Base-by-base conservation (phyloP, 2,888 invertebrate species). In the Mermis nigrescens region DNA sequence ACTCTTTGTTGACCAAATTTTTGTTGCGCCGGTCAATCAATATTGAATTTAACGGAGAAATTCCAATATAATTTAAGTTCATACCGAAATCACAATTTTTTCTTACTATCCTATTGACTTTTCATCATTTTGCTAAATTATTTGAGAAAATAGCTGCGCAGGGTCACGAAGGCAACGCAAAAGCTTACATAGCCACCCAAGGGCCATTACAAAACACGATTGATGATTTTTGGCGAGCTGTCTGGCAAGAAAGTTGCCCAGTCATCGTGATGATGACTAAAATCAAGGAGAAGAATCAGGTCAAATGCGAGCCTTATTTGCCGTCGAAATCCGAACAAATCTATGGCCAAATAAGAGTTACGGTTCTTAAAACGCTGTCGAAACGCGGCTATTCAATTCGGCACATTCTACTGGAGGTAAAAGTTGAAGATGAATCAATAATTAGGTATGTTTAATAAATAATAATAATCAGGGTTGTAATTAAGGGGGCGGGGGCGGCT, bases 211-310 rank as follows among this genome's bases (percentile, higher is more conserved):
- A 83, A 28, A 86, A 89, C 73, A 91, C 91, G 0, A 82, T 89
- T 57, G 82, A 80, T 65, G 90, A 91, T 71, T 89, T 90, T 74
- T 91, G 90, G 90, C 79, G 81, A 38, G 87, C 90, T 88, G 81
- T 88, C 4, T 80, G 80, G 80, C 68, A 74, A 56, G 79, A 80
- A 66, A 75, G 75, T 63, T 72, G 75, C 19, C 75, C 77, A 24
- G 80, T 79, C 63, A 81, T 91, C 52, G 85, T 90, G 1, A 91
- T 91, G 90, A 82, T 91, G 55, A 91, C 91, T 0, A 85, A 85
- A 69, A 80, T 91, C 63, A 80, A 83, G 63, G 91, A 91, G 71
- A 84, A 85, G 67, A 83, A 72, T 60, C 68, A 68, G 62, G 69
- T 68, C 46, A 91, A 91, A 74, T 91, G 91, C 76, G 88, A 90